Evolutionary conservation across 2,888 invertebrate species (phyloP), one percentile per base, ranked within the genome.

Genomic region (Chymomyza caudatula): DNA sequence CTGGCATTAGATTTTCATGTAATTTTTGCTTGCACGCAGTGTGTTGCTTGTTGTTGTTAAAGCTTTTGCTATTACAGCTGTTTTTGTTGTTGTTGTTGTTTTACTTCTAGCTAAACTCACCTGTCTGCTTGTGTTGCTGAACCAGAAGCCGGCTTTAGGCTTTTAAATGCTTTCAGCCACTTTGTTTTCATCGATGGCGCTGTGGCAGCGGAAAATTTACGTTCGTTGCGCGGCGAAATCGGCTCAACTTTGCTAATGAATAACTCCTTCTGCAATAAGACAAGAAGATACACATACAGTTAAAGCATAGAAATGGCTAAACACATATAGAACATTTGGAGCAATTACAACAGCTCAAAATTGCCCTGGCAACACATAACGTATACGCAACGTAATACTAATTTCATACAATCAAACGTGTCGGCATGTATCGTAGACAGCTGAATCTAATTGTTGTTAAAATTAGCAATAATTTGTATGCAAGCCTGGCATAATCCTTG

Each of bases 91-190:
- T 37, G 29, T 37, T 37, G 29, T 37, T 11, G 29, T 37, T 37
- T 5, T 29, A 25, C 43, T 17, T 13, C 47, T 13, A 8, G 47
- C 1, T 11, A 19, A 52, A 92, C 94, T 93, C 90, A 94, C 94
- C 94, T 94, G 89, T 94, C 94, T 64, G 90, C 86, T 85, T 88
- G 89, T 82, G 88, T 88, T 86, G 87, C 86, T 57, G 92, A 92
- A 67, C 92, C 93, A 77, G 93, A 93, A 79, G 95, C 95, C 49
- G 96, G 96, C 91, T 97, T 97, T 78, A 98, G 93, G 91, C 96
- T 97, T 90, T 96, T 95, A 92, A 98, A 97, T 76, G 98, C 98
- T 91, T 98, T 98, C 87, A 98, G 92, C 98, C 98, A 98, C 93
- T 98, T 98, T 90, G 96, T 97, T 92, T 98, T 98, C 94, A 98